Evolutionary conservation across 2,113 vertebrate genomes (phyloP).

Genomic region (Gasterosteus aculeatus): DNA sequence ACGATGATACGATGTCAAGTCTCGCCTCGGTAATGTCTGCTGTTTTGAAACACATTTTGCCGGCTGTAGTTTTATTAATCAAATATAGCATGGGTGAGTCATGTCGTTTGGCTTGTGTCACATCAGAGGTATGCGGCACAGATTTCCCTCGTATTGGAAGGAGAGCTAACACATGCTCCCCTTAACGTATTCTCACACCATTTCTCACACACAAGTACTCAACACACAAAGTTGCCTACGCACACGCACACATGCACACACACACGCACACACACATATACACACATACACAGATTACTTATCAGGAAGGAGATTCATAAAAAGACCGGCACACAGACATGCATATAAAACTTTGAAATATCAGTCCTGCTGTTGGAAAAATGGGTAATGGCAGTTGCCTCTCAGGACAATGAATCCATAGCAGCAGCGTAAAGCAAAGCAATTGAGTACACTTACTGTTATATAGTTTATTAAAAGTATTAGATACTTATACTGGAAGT

Average conservation of each 20-base stretch:
- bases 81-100: conserved; percentile 67
- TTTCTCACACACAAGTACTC: conserved; percentile 62
- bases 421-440: background rate
- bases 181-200: conserved; percentile 73
- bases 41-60: conserved; percentile 46
- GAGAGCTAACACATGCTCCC: conserved; percentile 78
- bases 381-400: background rate
- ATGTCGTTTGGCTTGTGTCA: conserved; percentile 67
- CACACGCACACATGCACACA: background rate
- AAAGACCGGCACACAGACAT: background rate
- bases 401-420: background rate
- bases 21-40: conserved; percentile 10
- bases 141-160: conserved; percentile 78
- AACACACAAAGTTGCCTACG: conserved; percentile 36
- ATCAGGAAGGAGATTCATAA: conserved; percentile 50
- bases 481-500: background rate
- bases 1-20: conserved; percentile 8
- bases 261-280: background rate
- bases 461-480: background rate
- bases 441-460: background rate
- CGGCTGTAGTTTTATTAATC: conserved; percentile 64
- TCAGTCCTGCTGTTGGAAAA: conserved; percentile 18
- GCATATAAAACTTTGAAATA: background rate
- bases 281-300: conserved; percentile 44
- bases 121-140: conserved; percentile 73